Base-by-base conservation (phyloP, 2,888 invertebrate genomes). In the Rhorus exstirpatorius region DNA sequence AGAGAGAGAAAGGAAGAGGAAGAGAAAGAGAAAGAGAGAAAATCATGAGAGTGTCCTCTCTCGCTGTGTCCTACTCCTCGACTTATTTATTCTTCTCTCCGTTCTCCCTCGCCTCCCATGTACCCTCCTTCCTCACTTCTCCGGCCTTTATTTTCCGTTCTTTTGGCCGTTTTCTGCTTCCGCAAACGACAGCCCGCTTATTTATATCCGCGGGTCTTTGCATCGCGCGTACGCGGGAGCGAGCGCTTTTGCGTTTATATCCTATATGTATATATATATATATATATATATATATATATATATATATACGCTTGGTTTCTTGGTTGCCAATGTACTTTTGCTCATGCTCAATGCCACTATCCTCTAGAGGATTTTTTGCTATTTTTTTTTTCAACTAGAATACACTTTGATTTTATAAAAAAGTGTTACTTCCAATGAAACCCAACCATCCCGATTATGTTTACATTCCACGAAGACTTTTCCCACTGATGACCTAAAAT, bases 131-230 rank as follows among this genome's bases (percentile, higher is more conserved):
- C 65, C 51, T 49, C 35, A 49, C 72, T 60, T 68, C 75, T 80
- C 55, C 53, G 7, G 58, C 51, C 60, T 79, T 46, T 75, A 65
- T 74, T 79, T 70, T 76, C 61, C 76, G 88, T 92, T 88, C 88
- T 91, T 92, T 92, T 92, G 90, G 85, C 91, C 90, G 90, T 92
- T 92, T 92, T 92, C 91, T 92, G 91, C 92, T 93, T 92, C 93
- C 92, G 93, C 92, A 93, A 93, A 92, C 92, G 93, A 92, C 93
- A 93, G 93, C 91, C 91, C 92, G 91, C 91, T 93, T 93, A 93
- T 93, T 93, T 93, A 93, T 93, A 92, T 92, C 91, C 91, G 91
- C 90, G 83, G 38, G 75, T 76, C 92, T 92, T 92, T 91, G 92
- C 92, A 92, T 92, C 92, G 92, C 89, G 86, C 88, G 83, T n/a